Base-by-base conservation (phyloP, 2,113 vertebrate species). In the Tachuris rubrigastra region DNA sequence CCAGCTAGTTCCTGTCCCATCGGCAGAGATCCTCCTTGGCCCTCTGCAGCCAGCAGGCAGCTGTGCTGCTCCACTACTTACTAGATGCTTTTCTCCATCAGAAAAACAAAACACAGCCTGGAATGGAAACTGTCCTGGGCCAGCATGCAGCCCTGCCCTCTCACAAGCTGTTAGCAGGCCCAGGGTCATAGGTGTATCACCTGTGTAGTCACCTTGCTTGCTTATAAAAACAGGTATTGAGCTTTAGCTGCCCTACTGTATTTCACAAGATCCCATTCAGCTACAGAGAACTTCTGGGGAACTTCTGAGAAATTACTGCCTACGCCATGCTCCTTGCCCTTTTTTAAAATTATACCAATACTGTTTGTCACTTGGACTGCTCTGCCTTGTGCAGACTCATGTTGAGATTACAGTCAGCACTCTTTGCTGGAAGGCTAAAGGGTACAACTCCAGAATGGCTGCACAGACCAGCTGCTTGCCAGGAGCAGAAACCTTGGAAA, bases 401-500 rank as follows among this genome's bases (percentile, higher is more conserved):
- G 3, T 8, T 41, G 65, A 50, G 39, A 37, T 65, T 49, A 44
- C 52, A 30, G 37, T 75, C 67, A 69, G 1, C 1, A 4, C 67
- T 52, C 33, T 63, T 94, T 86, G 46, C 73, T 56, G 37, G n/a
- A 46, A 91, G n/a, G 53, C 58, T 82, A 82, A 79, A 82, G 63
- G 46, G 44, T 78, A 19, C 69, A 91, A 27, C 52, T 92, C 47
- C 59, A 46, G 63, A 80, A 65, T 8, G 22, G 62, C 39, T 93
- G 73, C 58, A 69, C 6, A 83, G 82, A 59, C 17, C 66, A 91
- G 63, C 52, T 90, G 41, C 87, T 52, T 59, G 77, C 56, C 76
- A 67, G 76, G 78, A 90, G 59, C 11, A 84, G 76, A 79, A 92
- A 55, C 37, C 39, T 84, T 74, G 76, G 78, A 67, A 93, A 97